phyloP scores from a whole-genome alignment of 2,888 invertebrate species.

The Eupsilia transversa region DNA sequence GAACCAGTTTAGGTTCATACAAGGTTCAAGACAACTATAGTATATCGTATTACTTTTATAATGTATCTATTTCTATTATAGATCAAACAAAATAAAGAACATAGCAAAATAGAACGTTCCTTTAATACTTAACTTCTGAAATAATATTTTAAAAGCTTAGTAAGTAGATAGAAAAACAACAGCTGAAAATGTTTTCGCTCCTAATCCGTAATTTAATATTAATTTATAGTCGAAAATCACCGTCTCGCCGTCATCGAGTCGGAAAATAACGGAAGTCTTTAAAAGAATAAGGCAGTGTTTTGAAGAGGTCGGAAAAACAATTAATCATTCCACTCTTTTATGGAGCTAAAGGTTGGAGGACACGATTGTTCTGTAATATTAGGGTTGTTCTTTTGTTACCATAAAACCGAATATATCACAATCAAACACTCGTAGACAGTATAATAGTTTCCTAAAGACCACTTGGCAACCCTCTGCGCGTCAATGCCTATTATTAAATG shows the following conservation, averaged over 20 bases:
- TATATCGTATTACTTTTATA: not conserved
- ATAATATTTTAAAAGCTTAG: constrained; percentile 49
- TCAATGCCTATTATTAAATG: constrained; percentile 72
- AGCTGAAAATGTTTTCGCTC: constrained; percentile 79
- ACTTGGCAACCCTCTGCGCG: constrained; percentile 68
- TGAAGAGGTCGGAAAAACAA: constrained; percentile 89
- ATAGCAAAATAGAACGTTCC: constrained; percentile 18
- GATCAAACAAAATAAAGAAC: not conserved
- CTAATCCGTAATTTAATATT: constrained; percentile 87
- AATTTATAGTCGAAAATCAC: constrained; percentile 87
- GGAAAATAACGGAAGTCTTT: constrained; percentile 90
- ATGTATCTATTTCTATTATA: not conserved
- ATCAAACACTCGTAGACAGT: constrained; percentile 67
- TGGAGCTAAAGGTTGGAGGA: constrained; percentile 87
- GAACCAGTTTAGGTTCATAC: too few relatives aligned
- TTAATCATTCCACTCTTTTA: constrained; percentile 89
- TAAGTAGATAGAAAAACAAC: constrained; percentile 66
- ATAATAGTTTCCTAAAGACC: constrained; percentile 75
- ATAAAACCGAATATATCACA: constrained; percentile 75
- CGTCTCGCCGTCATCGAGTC: constrained; percentile 87
- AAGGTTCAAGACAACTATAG: too few relatives aligned
- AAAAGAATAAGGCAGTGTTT: constrained; percentile 89
- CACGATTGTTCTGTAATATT: constrained; percentile 87
- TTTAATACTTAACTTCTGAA: constrained; percentile 27
- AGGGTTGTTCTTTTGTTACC: constrained; percentile 84